Base-by-base conservation (phyloP, 1,140 invertebrate genomes). In the Antheraea pernyi region DNA sequence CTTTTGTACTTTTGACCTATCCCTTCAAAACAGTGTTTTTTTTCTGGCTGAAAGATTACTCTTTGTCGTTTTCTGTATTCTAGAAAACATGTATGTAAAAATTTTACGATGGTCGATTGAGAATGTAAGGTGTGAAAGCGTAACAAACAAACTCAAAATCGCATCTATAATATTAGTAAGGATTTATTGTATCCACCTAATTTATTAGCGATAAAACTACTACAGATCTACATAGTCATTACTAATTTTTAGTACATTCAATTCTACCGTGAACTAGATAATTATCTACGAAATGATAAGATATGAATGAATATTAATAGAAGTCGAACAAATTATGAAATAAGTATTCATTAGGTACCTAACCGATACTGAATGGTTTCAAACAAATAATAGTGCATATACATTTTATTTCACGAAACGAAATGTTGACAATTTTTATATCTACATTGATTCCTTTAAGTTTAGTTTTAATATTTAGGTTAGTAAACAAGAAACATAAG, bases 401-500 rank as follows among this genome's bases (percentile, higher is more conserved):
- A 36, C n/a, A 10, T n/a, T 8, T 61, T 22, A 22, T 19, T 61
- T 19, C 7, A 61, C 10, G 7, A 61, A 37, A 37, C 8, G 48
- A 77, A 61, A 69, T 75, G 77, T 74, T 72, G 68, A 58, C 68
- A 65, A 30, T 68, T 70, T 48, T 80, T 64, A 19, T 76, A 63
- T 75, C 78, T 10, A 64, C 78, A 22, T 65, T 81, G 60, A 78
- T 91, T 65, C 77, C 82, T 9, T 65, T 75, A 30, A 62, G 60
- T 61, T 53, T 89, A n/a, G 77, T 89, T 10, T 58, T 85, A 30
- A 69, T 84, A 65, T 88, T 88, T 75, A 77, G 74, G 30, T 82
- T 82, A 74, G 63, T 89, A 61, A 89, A 91, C 79, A 82, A 74
- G 64, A 79, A 81, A 53, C 62, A 77, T 62, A 91, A 86, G 61